Conservation (phyloP, 1,140 invertebrate species). For the Aphidius ervi region DNA sequence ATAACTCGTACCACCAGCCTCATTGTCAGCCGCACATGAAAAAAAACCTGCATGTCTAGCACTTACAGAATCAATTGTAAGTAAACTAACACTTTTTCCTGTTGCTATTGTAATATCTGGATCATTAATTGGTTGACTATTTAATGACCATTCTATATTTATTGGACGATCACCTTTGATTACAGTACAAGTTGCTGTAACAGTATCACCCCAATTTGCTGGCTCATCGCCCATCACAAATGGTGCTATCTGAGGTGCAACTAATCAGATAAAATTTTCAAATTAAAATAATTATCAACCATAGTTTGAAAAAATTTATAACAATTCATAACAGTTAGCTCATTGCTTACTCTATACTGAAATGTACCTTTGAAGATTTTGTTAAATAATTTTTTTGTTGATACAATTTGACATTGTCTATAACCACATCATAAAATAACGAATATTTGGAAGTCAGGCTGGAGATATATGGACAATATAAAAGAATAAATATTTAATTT, state of each 20-base stretch:
- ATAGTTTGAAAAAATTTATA: too few relatives aligned
- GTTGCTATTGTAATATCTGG: slow-evolving; percentile 65
- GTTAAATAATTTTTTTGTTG: too few relatives aligned
- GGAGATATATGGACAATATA: too few relatives aligned
- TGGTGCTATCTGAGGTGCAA: slow-evolving; percentile 60
- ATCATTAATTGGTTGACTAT: slow-evolving; percentile 48
- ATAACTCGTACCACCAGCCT: slow-evolving; percentile 61
- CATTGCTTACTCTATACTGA: too few relatives aligned
- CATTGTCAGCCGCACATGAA: slow-evolving; percentile 66
- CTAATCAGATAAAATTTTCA: slow-evolving; percentile 34
- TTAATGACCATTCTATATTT: slow-evolving; percentile 62
- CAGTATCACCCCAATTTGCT: slow-evolving; percentile 64
- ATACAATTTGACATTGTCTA: too few relatives aligned
- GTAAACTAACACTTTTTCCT: slow-evolving; percentile 66
- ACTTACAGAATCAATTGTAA: slow-evolving; percentile 65
- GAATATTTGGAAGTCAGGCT: too few relatives aligned
- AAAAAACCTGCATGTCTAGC: slow-evolving; percentile 69
- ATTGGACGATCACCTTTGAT: slow-evolving; percentile 68
- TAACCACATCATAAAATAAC: too few relatives aligned
- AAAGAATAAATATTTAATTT: too few relatives aligned
- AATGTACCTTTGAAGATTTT: too few relatives aligned
- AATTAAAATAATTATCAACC: too few relatives aligned
- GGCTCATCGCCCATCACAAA: slow-evolving; percentile 63
- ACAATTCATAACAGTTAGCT: too few relatives aligned
- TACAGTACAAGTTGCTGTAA: slow-evolving; percentile 65